Conservation (phyloP, 2,888 invertebrate species). For the Aporophyla lueneburgensis region DNA sequence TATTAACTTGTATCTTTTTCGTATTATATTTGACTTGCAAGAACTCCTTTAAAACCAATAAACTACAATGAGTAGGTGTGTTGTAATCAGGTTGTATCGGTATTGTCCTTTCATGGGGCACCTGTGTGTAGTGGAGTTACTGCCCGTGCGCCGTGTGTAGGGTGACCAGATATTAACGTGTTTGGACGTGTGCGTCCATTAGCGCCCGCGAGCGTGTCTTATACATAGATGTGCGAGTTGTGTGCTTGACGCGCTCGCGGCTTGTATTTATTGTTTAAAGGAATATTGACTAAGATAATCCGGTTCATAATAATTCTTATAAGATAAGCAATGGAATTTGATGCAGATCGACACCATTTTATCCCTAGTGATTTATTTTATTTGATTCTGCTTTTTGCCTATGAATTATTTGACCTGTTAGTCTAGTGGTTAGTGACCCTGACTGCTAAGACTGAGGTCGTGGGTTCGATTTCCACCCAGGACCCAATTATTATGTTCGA, state of each 20-base stretch:
- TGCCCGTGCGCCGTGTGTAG: background rate
- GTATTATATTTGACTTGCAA: background rate
- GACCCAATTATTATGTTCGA: too few relatives aligned
- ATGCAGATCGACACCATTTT: background rate
- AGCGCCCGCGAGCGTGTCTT: constrained; percentile 28
- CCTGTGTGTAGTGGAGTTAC: background rate
- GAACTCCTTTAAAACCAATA: background rate
- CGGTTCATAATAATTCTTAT: background rate
- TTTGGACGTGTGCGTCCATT: constrained; percentile 52
- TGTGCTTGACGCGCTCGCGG: constrained; percentile 19
- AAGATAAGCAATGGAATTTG: background rate
- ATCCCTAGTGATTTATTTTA: background rate
- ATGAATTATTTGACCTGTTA: too few relatives aligned
- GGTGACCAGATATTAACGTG: constrained; percentile 11
- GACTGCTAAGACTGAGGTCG: too few relatives aligned
- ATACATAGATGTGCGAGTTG: constrained; percentile 1
- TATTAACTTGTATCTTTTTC: background rate
- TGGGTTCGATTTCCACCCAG: too few relatives aligned
- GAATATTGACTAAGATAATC: background rate
- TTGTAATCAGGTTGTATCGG: background rate
- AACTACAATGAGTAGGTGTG: background rate
- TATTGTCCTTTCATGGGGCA: background rate
- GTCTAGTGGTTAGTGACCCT: too few relatives aligned
- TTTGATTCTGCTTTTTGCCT: background rate
- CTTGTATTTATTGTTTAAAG: constrained; percentile 27